These are phyloP conservation scores for Hydrolagus affinis DNA, from an alignment of 2,113 vertebrate species.

Conservation along the genomic window DNA sequence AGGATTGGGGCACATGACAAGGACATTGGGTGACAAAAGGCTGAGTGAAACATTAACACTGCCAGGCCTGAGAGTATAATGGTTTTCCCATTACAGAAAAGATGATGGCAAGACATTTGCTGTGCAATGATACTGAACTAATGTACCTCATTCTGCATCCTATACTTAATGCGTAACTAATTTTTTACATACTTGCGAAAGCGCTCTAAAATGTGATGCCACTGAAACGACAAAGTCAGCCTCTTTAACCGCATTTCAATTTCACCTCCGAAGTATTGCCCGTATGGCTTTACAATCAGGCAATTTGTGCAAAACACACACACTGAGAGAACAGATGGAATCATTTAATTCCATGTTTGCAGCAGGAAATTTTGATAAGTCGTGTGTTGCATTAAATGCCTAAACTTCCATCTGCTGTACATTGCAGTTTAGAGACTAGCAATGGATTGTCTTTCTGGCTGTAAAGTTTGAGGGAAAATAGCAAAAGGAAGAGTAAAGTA, in stretches of 20 bases:
- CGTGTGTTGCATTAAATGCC: not conserved
- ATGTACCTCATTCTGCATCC: too few species aligned
- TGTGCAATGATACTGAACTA: too few species aligned
- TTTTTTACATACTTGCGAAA: not conserved
- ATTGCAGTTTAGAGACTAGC: not conserved
- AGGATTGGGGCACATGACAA: too few species aligned
- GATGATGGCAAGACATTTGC: too few species aligned
- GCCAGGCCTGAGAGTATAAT: too few species aligned
- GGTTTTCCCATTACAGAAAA: too few species aligned
- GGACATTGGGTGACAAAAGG: too few species aligned
- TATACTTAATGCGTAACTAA: too few species aligned
- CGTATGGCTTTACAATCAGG: not conserved
- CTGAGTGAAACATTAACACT: too few species aligned
- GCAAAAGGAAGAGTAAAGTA: not conserved
- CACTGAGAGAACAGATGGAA: not conserved
- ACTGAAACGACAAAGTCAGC: not conserved
- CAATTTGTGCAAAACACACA: not conserved
- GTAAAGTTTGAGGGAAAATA: not conserved
- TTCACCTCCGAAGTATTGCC: not conserved
- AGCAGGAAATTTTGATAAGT: slow-evolving; percentile 21
- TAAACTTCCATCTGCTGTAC: slow-evolving; percentile 15
- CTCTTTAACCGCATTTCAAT: not conserved
- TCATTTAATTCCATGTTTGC: slow-evolving; percentile 12
- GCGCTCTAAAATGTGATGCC: too few species aligned
- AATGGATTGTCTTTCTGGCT: slow-evolving; percentile 2